Conservation (phyloP, 2,797 vertebrate genomes). For the Phylloscopus collybita region DNA sequence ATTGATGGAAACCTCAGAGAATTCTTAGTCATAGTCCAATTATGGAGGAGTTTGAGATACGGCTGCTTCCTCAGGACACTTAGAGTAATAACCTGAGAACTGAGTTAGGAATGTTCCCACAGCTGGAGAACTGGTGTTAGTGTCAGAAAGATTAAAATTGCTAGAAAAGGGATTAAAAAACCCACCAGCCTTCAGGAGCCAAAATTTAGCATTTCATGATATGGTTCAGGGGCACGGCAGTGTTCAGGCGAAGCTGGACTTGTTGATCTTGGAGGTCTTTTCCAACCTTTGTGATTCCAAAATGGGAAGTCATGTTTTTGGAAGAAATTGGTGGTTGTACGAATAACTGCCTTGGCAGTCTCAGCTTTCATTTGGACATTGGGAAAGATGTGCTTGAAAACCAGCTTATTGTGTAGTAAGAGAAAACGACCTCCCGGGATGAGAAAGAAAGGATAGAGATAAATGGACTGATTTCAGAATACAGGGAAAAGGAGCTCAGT, state of each 20-base stretch:
- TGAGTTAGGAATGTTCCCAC: not conserved
- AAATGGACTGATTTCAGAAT: not conserved
- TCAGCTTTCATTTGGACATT: not conserved
- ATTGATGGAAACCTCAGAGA: not conserved
- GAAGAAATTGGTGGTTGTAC: not conserved
- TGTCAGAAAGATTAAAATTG: not conserved
- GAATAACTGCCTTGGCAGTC: not conserved
- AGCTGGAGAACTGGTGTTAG: not conserved
- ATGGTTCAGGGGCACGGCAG: not conserved
- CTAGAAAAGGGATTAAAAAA: not conserved
- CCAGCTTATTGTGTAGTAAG: not conserved
- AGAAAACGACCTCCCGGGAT: not conserved
- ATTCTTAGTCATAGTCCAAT: not conserved
- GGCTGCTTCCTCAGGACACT: not conserved
- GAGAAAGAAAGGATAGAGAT: not conserved
- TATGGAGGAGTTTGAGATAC: not conserved
- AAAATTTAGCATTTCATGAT: not conserved
- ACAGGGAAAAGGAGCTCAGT: not conserved
- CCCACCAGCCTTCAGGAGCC: not conserved
- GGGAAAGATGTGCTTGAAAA: not conserved
- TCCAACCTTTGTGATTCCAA: not conserved
- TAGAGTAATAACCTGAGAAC: not conserved
- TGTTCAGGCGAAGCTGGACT: rapidly evolving
- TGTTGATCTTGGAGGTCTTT: not conserved
- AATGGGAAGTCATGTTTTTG: not conserved